Evolutionary conservation across 1,140 invertebrate species (phyloP).

Genomic region (Drosophila yakuba): DNA sequence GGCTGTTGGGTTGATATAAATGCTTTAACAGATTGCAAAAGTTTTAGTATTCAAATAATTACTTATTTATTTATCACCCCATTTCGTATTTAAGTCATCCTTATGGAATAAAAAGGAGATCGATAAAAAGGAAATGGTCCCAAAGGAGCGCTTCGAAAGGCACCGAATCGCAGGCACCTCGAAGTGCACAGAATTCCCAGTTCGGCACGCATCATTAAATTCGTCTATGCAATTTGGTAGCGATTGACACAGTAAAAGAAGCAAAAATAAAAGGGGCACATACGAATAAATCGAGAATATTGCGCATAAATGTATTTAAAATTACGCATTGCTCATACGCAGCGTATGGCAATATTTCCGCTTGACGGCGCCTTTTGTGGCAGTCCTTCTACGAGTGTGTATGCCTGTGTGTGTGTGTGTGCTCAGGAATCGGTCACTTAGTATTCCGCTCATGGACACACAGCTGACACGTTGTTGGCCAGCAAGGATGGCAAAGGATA

Average conservation of each 20-base stretch:
- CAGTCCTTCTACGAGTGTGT: neutral
- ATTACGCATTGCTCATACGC: conserved; percentile 81
- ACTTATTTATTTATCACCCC: neutral
- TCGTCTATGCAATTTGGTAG: conserved; percentile 58
- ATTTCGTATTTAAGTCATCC: neutral
- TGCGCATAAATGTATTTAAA: conserved; percentile 80
- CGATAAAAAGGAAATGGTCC: neutral
- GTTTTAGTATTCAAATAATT: neutral
- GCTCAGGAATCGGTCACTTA: conserved; percentile 53
- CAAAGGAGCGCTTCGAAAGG: neutral
- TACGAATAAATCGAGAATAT: conserved; percentile 71
- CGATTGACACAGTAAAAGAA: conserved; percentile 47
- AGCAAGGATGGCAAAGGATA: conserved; percentile 27
- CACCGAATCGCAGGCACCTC: conserved; percentile 13
- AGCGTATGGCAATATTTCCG: conserved; percentile 79
- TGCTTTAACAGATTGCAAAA: neutral
- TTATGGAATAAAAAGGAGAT: neutral
- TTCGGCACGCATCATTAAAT: conserved; percentile 43
- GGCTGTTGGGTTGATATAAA: neutral
- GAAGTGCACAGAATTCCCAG: conserved; percentile 21
- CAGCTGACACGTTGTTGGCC: conserved; percentile 56
- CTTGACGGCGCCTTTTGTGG: conserved; percentile 61
- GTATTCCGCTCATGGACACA: conserved; percentile 61
- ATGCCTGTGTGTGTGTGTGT: neutral
- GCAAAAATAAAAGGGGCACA: conserved; percentile 3